A percentile compares a stretch with the other conserved stretches of the same genome.
phyloP scores from a whole-genome alignment of 2,113 vertebrate genomes.

The Bagarius yarrelli region DNA sequence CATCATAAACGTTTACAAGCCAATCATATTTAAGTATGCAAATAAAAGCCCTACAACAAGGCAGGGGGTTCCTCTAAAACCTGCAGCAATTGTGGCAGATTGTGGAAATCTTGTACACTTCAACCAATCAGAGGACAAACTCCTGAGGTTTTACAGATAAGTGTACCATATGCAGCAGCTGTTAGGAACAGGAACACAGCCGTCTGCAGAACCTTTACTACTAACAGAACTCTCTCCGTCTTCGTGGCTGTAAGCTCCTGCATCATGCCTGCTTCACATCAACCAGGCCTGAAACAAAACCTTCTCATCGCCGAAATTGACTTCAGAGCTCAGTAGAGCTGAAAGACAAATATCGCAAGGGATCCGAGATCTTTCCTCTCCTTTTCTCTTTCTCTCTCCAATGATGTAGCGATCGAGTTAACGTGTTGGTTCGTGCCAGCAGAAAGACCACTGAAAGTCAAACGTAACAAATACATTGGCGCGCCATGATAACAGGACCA shows the following conservation, averaged over 20 bases:
- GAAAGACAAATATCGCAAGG: not conserved
- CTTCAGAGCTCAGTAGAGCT: not conserved
- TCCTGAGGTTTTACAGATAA: too few relatives aligned
- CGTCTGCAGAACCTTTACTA: not conserved
- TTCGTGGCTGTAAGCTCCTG: not conserved
- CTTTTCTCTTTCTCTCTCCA: not conserved
- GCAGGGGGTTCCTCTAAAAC: too few relatives aligned
- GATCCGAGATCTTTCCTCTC: not conserved
- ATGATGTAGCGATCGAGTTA: constrained; percentile 2
- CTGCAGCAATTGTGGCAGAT: too few relatives aligned
- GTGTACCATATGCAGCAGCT: too few relatives aligned
- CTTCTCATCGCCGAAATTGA: not conserved
- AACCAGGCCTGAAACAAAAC: not conserved
- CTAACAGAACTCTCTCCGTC: not conserved
- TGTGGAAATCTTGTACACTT: too few relatives aligned
- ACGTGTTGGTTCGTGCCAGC: constrained; percentile 61
- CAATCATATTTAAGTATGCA: not conserved
- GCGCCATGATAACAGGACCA: not conserved
- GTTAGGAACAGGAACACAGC: too few relatives aligned
- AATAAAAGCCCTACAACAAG: not conserved
- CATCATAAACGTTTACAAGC: not conserved
- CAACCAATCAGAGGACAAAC: too few relatives aligned
- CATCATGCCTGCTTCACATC: not conserved
- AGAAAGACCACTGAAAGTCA: constrained; percentile 23
- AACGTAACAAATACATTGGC: not conserved